These are phyloP conservation scores for Eurystomus gularis DNA, from an alignment of 2,113 vertebrate genomes.

Conservation along the genomic window DNA sequence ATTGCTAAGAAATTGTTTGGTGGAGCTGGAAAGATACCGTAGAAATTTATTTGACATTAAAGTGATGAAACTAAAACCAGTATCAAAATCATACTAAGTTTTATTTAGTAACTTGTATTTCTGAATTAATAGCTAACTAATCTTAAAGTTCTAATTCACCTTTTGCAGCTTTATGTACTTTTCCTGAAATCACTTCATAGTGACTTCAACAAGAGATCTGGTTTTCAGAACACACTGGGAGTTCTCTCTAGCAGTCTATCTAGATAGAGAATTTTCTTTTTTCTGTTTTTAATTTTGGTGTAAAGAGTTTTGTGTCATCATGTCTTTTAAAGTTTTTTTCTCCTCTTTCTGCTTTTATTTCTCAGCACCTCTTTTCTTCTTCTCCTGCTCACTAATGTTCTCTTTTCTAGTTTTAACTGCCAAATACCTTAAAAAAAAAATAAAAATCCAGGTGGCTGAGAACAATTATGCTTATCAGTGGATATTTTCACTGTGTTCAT, in stretches of 20 bases:
- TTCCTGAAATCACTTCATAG: background rate
- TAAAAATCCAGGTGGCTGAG: background rate
- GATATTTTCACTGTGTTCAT: background rate
- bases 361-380: background rate
- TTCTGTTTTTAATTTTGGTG: background rate
- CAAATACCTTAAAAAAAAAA: background rate
- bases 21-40: background rate
- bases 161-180: background rate
- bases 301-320: background rate
- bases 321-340: background rate
- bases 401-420: background rate
- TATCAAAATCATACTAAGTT: background rate
- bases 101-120: background rate
- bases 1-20: background rate
- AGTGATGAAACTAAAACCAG: background rate
- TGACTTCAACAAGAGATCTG: background rate
- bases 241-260: background rate
- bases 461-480: background rate
- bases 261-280: background rate
- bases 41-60: background rate
- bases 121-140: background rate
- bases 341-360: background rate
- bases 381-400: background rate
- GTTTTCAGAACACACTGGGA: accelerated
- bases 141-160: background rate